Evolutionary conservation across 2,888 invertebrate species (phyloP).

Genomic region (Aleiodes leptofemur): DNA sequence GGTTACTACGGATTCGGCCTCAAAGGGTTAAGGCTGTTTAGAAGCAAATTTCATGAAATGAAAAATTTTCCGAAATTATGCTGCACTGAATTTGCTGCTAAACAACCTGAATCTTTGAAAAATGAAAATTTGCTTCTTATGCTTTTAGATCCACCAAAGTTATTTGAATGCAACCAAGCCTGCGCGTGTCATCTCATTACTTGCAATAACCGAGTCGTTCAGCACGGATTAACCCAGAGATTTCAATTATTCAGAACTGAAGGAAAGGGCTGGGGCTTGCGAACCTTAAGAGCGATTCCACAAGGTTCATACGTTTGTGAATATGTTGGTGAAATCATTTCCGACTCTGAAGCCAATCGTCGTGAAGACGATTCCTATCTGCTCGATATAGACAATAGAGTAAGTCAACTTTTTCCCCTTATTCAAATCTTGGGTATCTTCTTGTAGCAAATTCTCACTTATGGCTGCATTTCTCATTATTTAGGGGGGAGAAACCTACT

Average conservation of each 20-base stretch:
- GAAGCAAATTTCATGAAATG: too few relatives aligned
- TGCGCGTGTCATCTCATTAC: constrained; percentile 89
- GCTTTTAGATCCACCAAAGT: constrained; percentile 87
- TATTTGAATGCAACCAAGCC: constrained; percentile 94
- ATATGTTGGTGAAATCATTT: constrained; percentile 93
- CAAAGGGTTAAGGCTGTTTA: too few relatives aligned
- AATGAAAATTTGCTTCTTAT: constrained; percentile 37
- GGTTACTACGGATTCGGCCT: too few relatives aligned
- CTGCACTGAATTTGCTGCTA: too few relatives aligned
- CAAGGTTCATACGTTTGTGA: constrained; percentile 90
- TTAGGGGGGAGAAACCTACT: constrained; percentile 85
- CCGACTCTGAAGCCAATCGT: constrained; percentile 88
- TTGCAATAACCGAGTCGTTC: constrained; percentile 91
- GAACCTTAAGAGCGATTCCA: constrained; percentile 81
- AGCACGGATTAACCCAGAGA: constrained; percentile 83
- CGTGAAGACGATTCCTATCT: constrained; percentile 92
- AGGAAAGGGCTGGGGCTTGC: constrained; percentile 91
- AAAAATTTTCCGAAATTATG: too few relatives aligned
- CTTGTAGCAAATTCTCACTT: neutral
- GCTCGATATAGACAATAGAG: constrained; percentile 90
- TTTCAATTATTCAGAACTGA: constrained; percentile 84
- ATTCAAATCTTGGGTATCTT: neutral
- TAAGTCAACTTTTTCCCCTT: constrained; percentile 72
- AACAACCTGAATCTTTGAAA: neutral
- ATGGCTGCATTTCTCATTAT: constrained; percentile 23